A percentile compares a stretch with the other conserved stretches of the same genome.
Conservation (phyloP, 2,888 invertebrate species). For the Ecdyonurus torrentis region DNA sequence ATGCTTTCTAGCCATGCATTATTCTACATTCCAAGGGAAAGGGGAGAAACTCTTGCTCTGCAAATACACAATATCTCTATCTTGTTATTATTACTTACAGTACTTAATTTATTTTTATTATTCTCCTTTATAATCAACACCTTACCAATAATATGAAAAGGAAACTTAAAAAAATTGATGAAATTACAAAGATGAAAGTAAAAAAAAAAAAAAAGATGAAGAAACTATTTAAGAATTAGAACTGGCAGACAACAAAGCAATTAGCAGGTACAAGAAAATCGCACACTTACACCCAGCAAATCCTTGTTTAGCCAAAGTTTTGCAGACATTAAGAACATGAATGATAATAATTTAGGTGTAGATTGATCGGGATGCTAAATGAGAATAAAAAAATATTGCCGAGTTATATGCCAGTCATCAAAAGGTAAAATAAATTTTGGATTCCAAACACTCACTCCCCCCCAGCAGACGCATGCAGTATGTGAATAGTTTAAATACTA, state of each 20-base stretch:
- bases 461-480: not conserved
- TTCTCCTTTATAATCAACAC: not conserved
- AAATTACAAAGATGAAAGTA: conserved; percentile 3
- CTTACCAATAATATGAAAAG: not conserved
- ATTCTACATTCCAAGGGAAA: not conserved
- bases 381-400: not conserved
- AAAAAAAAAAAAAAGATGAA: conserved; percentile 9
- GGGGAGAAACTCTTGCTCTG: conserved; percentile 15
- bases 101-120: conserved; percentile 1
- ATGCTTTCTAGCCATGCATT: not conserved
- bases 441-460: not conserved
- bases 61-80: not conserved
- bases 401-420: not conserved
- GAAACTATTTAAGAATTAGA: conserved; percentile 11
- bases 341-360: not conserved
- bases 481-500: not conserved
- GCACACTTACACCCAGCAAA: conserved; percentile 9
- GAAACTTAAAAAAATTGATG: conserved; percentile 5
- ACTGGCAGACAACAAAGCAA: conserved; percentile 14
- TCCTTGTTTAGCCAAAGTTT: not conserved
- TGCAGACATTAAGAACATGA: not conserved
- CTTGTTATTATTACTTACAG: conserved; percentile 12
- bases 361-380: not conserved
- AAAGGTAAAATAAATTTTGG: not conserved
- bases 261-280: conserved; percentile 12